Evolutionary conservation across 1,140 invertebrate genomes (phyloP).

Genomic region (Aculops lycopersici): DNA sequence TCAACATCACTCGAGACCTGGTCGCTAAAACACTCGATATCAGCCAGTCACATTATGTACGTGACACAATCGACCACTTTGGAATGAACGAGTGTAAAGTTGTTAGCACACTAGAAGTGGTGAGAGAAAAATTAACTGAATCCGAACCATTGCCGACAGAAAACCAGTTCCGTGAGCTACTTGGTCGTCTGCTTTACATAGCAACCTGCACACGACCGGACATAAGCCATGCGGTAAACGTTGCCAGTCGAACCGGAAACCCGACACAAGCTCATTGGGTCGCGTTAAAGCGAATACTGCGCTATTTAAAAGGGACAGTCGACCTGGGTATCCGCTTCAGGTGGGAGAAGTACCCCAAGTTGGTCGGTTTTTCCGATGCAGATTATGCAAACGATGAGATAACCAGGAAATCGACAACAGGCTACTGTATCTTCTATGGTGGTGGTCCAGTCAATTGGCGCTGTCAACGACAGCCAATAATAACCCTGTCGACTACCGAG

Average conservation of each 20-base stretch:
- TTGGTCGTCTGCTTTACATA: constrained; percentile 8
- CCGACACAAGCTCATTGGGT: constrained; percentile 10
- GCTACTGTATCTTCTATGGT: constrained; percentile 13
- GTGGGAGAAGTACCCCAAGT: constrained; percentile 4
- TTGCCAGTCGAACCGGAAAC: constrained; percentile 8
- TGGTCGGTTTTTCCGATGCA: constrained; percentile 15
- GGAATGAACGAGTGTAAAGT: constrained; percentile 12
- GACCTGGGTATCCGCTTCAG: constrained; percentile 11
- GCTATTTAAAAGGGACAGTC: constrained; percentile 12
- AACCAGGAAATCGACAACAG: constrained; percentile 13
- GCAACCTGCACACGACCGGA: constrained; percentile 9
- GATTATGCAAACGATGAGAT: constrained; percentile 13
- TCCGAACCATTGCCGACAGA: neutral
- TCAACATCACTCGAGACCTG: neutral
- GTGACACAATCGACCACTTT: constrained; percentile 10
- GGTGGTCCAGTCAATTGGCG: constrained; percentile 13
- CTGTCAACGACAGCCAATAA: constrained; percentile 15
- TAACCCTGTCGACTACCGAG: constrained; percentile 16
- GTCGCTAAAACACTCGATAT: neutral
- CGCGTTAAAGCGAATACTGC: constrained; percentile 11
- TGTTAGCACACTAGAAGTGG: constrained; percentile 11
- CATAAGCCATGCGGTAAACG: constrained; percentile 9
- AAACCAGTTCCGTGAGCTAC: constrained; percentile 8
- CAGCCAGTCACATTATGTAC: constrained; percentile 6
- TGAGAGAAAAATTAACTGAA: too few species aligned